Base-by-base conservation (phyloP, 1,140 invertebrate species). In the Neodiprion pinetum region DNA sequence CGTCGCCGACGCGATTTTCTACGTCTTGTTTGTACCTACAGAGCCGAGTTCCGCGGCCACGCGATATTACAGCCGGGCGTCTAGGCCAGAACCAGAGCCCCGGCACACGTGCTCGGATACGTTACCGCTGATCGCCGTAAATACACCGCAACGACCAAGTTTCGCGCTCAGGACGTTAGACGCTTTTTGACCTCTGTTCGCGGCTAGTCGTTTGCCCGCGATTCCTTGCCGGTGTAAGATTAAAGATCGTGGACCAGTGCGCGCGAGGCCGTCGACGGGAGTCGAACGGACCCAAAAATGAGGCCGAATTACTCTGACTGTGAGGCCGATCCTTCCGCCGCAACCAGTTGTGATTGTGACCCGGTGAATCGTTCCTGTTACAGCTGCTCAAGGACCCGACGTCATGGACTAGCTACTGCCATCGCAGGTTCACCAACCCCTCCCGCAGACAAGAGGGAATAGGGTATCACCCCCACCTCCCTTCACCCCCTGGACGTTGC, bases 321-420 rank as follows among this genome's bases (percentile, higher is more conserved):
- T 21, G 17, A 21, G 17, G 17, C 17, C 17, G 17, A 21, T 14
- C 1, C 0, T 23, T 28, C 65, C 71, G 67, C 78, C 71, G 72
- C 79, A 75, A 74, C 74, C 74, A 21, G 73, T 80, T 78, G 79
- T 67, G 76, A 71, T 11, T 10, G 47, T 48, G 70, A 23, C 48
- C 3, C 40, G 11, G 67, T 10, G 47, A 48, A 48, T 47, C 21
- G n/a, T 50, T 9, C 12, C 71, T 87, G 81, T 86, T 87, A 84
- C 84, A 86, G 86, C 84, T 77, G 76, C 75, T 80, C 78, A 81
- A 81, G 79, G 81, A 80, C 75, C 78, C 74, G 78, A 77, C 81
- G 85, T 83, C 81, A 88, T 88, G 87, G 87, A 88, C 83, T 88
- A 88, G 83, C 80, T 78, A 79, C 17, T 71, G 71, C 77, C 72